Evolutionary conservation across 2,888 invertebrate genomes (phyloP), one percentile per base, ranked within the genome.

Genomic region (Heliconius charithonia): DNA sequence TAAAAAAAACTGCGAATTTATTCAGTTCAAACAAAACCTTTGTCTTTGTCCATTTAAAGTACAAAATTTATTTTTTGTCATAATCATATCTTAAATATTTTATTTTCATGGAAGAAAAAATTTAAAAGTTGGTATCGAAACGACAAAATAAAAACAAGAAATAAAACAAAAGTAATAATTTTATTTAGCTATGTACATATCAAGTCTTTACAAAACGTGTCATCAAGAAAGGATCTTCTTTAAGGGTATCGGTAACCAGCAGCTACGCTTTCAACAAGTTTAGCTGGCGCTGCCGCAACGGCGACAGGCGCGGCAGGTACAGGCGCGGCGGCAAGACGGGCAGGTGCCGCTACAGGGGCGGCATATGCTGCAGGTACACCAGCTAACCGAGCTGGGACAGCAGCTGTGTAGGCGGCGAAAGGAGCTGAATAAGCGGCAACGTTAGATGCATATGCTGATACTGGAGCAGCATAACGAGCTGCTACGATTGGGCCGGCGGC

Each of bases 191-290:
- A 92, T 91, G 84, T 92, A 92, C 89, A 91, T 89, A 85, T 89
- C 86, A 91, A 92, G 92, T 92, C 90, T 92, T 91, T 89, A 84
- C 77, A 85, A 82, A 88, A 87, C 89, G 85, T 87, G 87, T 85
- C 84, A 86, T 89, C 85, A 86, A 87, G 82, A 87, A 79, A 86
- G 79, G 82, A 87, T 83, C 85, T 87, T 71, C 76, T 83, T 91
- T 84, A 94, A 84, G 92, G 93, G 85, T 94, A 93, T 78, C 92
- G 89, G 87, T 94, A 93, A 77, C 93, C 93, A 45, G 92, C 83
- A n/a, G 85, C 90, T 62, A 89, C 88, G 72, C 86, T 90, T 92
- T 97, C 85, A 93, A 97, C 89, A 91, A 96, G 51, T 85, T 97
- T 89, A 93, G 97, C 93, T 94, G 97, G 85, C 94, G 97, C 86